Conservation (phyloP, 2,888 invertebrate genomes). For the Brenthis ino region DNA sequence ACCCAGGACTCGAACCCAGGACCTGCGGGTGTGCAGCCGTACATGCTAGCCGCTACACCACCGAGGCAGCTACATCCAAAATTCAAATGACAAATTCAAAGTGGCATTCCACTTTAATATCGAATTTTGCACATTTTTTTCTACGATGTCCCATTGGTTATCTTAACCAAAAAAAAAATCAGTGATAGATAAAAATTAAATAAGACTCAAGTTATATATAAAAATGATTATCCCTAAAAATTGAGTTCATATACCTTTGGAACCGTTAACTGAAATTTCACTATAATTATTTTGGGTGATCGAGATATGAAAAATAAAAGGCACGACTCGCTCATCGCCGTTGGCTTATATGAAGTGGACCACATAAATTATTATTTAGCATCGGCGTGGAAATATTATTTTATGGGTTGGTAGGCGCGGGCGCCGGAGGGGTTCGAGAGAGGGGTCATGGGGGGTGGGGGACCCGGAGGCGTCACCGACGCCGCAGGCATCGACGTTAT, state of each 20-base stretch:
- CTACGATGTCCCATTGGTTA: too few relatives aligned
- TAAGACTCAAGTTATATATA: too few relatives aligned
- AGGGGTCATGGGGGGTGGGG: slow-evolving; percentile 11
- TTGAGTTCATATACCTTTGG: slow-evolving; percentile 17
- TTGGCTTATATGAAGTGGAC: slow-evolving; percentile 52
- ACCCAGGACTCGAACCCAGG: too few relatives aligned
- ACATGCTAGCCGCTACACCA: too few relatives aligned
- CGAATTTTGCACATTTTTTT: too few relatives aligned
- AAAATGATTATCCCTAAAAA: slow-evolving; percentile 9
- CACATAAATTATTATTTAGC: slow-evolving; percentile 60
- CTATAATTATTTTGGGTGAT: slow-evolving; percentile 30
- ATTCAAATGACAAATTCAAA: too few relatives aligned
- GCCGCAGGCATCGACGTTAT: slow-evolving; percentile 33
- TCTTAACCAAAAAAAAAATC: too few relatives aligned
- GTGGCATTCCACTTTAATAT: too few relatives aligned
- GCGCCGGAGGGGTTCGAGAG: slow-evolving; percentile 30
- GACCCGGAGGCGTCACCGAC: slow-evolving; percentile 23
- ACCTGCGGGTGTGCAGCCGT: too few relatives aligned
- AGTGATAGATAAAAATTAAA: too few relatives aligned
- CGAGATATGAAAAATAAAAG: slow-evolving; percentile 31
- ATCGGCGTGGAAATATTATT: slow-evolving; percentile 41
- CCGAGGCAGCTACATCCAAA: too few relatives aligned
- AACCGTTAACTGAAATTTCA: slow-evolving; percentile 24
- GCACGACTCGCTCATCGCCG: slow-evolving; percentile 53
- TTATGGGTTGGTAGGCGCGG: slow-evolving; percentile 37